Conservation (phyloP, 2,797 vertebrate genomes). For the Rhynchotus rufescens region DNA sequence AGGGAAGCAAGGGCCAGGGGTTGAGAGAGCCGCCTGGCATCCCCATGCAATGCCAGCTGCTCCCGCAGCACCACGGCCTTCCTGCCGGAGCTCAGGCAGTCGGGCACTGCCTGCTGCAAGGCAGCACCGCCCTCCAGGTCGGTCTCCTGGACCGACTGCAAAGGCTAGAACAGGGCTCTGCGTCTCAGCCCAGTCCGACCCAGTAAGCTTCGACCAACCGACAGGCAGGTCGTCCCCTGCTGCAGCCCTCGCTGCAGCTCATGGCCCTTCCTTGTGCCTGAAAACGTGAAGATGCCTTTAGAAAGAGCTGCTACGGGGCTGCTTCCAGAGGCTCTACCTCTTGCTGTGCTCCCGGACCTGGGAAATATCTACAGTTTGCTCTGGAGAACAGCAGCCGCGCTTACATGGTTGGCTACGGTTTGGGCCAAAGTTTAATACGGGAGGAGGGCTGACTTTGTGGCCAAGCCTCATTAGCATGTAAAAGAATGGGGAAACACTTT, state of each 20-base stretch:
- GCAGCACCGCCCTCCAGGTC: not conserved
- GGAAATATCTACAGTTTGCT: not conserved
- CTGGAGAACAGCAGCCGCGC: not conserved
- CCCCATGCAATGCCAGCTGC: not conserved
- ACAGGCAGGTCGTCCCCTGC: not conserved
- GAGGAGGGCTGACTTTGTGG: not conserved
- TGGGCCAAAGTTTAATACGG: not conserved
- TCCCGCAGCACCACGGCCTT: not conserved
- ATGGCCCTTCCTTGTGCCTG: not conserved
- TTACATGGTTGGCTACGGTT: not conserved
- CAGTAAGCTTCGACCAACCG: not conserved
- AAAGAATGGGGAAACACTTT: conserved; percentile 20
- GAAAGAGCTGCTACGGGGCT: not conserved
- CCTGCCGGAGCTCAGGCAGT: not conserved
- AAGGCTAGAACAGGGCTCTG: not conserved
- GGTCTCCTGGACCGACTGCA: not conserved
- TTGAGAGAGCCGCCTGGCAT: not conserved
- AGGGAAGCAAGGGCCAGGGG: accelerated
- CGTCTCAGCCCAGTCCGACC: not conserved
- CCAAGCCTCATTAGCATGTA: not conserved
- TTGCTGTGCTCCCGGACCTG: not conserved
- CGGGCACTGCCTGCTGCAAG: not conserved
- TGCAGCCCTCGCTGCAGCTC: not conserved
- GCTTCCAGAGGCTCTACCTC: not conserved
- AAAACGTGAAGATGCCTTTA: accelerated